Percentiles rank a stretch among this genome's conserved stretches.
phyloP scores from a whole-genome alignment of 2,113 vertebrate genomes.

The Aleadryas rufinucha region DNA sequence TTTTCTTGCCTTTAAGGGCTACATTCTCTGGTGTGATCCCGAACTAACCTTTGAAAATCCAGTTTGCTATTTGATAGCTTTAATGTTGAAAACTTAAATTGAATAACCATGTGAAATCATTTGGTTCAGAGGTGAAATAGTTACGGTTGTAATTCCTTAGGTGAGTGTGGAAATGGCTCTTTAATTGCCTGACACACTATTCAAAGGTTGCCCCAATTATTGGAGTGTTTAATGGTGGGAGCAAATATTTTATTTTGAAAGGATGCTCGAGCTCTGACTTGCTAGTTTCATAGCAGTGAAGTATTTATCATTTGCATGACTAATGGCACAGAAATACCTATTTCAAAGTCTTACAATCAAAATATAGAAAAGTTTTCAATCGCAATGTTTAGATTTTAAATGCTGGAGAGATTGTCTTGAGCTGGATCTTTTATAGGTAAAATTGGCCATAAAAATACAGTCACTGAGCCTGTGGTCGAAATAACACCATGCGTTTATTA shows the following conservation, averaged over 20 bases:
- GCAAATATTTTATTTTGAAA: slow-evolving; percentile 71
- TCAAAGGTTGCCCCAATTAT: slow-evolving; percentile 69
- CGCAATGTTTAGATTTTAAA: slow-evolving; percentile 60
- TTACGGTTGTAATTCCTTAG: slow-evolving; percentile 54
- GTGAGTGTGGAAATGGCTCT: slow-evolving; percentile 63
- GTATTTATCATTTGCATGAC: slow-evolving; percentile 80
- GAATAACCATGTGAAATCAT: slow-evolving; percentile 67
- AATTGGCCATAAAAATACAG: slow-evolving; percentile 70
- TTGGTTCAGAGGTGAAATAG: slow-evolving; percentile 69
- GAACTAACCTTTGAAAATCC: slow-evolving; percentile 70
- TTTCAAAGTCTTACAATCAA: slow-evolving; percentile 73
- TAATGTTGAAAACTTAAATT: slow-evolving; percentile 59
- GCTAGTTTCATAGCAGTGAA: slow-evolving; percentile 71
- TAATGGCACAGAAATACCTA: slow-evolving; percentile 76
- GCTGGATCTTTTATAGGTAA: slow-evolving; percentile 60
- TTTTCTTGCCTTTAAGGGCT: slow-evolving; percentile 78
- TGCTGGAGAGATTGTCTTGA: slow-evolving; percentile 58
- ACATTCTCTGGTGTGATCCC: slow-evolving; percentile 71
- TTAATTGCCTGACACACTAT: slow-evolving; percentile 64
- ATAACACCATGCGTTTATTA: slow-evolving; percentile 53
- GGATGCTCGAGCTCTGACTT: slow-evolving; percentile 73
- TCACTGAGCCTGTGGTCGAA: slow-evolving; percentile 66
- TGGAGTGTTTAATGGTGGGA: slow-evolving; percentile 67
- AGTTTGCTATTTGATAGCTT: slow-evolving; percentile 73
- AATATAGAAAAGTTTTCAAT: slow-evolving; percentile 61